Evolutionary conservation across 2,113 vertebrate species (phyloP).

Genomic region (Mugil cephalus): DNA sequence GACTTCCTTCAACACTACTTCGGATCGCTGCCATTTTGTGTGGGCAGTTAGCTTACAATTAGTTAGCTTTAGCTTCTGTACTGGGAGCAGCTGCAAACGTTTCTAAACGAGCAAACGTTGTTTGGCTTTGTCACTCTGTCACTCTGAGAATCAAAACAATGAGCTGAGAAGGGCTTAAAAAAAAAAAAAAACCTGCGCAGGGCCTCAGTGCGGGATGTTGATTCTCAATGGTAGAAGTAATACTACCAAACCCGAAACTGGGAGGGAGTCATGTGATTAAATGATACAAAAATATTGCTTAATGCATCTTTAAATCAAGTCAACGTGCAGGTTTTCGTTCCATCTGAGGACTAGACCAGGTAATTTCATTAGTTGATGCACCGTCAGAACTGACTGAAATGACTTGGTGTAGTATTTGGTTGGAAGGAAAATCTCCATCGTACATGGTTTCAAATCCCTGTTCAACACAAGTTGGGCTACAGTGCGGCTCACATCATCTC

Average conservation of each 20-base stretch:
- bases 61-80: conserved; percentile 17
- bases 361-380: conserved; percentile 42
- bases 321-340: conserved; percentile 61
- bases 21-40: conserved; percentile 21
- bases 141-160: conserved; percentile 40
- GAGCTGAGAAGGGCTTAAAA: too few relatives aligned
- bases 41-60: conserved; percentile 17
- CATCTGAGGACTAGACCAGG: conserved; percentile 46
- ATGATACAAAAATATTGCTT: conserved; percentile 47
- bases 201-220: conserved; percentile 24
- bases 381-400: conserved; percentile 58
- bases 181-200: conserved; percentile 23
- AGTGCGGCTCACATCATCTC: conserved; percentile 67
- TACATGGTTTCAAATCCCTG: conserved; percentile 17
- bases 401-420: conserved; percentile 52
- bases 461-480: conserved; percentile 28
- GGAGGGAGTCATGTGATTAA: conserved; percentile 31
- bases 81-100: not conserved
- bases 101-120: not conserved
- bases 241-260: conserved; percentile 19
- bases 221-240: conserved; percentile 37
- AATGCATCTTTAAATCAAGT: conserved; percentile 74
- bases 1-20: conserved; percentile 32
- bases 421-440: conserved; percentile 59
- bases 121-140: conserved; percentile 27